These are phyloP conservation scores for Pachyseris speciosa DNA, from an alignment of 64 coral and sea anemone genomes.

Conservation along the genomic window DNA sequence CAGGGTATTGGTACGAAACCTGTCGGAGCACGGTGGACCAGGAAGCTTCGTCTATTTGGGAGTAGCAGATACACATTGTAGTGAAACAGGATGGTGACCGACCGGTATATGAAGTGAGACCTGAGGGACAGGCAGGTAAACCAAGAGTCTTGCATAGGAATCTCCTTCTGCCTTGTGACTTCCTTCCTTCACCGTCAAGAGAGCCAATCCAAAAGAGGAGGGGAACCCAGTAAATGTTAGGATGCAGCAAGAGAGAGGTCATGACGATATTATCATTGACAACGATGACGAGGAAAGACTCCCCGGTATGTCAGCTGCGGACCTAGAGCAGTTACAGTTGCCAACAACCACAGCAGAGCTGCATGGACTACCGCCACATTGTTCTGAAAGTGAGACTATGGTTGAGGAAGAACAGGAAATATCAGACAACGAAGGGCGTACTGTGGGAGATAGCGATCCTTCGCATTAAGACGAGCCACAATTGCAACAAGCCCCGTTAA, in stretches of 20 bases:
- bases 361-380: no score
- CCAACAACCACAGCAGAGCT: background rate
- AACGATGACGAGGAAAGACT: background rate
- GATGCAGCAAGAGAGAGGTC: background rate
- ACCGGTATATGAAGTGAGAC: conserved; percentile 33
- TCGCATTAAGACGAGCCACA: background rate
- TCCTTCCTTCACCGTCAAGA: conserved; percentile 1
- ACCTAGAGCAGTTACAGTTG: no score
- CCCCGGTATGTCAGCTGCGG: background rate
- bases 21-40: conserved; percentile 21
- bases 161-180: conserved; percentile 39
- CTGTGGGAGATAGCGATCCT: background rate
- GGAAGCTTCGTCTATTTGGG: conserved; percentile 58
- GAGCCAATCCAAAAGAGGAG: background rate
- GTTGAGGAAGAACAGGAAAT: no score
- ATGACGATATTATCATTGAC: background rate
- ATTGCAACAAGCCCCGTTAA: background rate
- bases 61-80: conserved; percentile 49
- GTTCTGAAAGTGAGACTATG: no score
- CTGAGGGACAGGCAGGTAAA: background rate
- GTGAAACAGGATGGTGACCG: conserved; percentile 31
- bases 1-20: conserved; percentile 58
- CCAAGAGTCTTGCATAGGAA: conserved; percentile 48
- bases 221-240: background rate
- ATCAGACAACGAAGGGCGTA: no score